phyloP scores from a whole-genome alignment of 2,888 invertebrate species.

The Laothoe populi region DNA sequence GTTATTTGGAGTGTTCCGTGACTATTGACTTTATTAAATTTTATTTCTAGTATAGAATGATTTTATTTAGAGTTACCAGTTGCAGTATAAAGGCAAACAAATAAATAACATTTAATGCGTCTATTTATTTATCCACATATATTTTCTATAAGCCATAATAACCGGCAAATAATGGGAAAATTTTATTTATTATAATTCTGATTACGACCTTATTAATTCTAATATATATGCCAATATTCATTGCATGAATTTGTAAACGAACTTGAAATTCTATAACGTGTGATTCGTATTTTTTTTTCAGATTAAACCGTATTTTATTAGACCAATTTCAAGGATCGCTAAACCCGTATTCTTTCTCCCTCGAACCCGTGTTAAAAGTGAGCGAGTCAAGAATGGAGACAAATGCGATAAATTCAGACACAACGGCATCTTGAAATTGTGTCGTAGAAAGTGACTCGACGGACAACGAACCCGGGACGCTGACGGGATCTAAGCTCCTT shows the following conservation, averaged over 20 bases:
- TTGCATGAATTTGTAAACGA: no score
- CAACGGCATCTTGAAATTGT: constrained; percentile 56
- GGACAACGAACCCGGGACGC: constrained; percentile 59
- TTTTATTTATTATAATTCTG: no score
- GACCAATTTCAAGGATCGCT: constrained; percentile 11
- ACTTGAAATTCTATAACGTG: no score
- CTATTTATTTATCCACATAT: no score
- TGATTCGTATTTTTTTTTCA: background rate
- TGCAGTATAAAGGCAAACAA: background rate
- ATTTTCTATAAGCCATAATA: no score
- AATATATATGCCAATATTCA: background rate
- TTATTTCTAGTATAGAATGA: background rate
- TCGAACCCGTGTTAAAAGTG: constrained; percentile 43
- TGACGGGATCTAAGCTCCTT: constrained; percentile 63
- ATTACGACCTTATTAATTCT: no score
- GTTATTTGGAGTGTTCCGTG: constrained; percentile 18
- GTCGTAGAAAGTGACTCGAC: constrained; percentile 65
- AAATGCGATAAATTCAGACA: constrained; percentile 44
- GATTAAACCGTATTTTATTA: background rate
- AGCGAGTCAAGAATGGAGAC: constrained; percentile 41
- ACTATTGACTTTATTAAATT: background rate
- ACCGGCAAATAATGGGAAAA: no score
- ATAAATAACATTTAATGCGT: background rate
- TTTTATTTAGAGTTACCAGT: background rate
- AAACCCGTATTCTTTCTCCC: constrained; percentile 12